Conservation (phyloP, 2,113 vertebrate species). For the Pedetes capensis region DNA sequence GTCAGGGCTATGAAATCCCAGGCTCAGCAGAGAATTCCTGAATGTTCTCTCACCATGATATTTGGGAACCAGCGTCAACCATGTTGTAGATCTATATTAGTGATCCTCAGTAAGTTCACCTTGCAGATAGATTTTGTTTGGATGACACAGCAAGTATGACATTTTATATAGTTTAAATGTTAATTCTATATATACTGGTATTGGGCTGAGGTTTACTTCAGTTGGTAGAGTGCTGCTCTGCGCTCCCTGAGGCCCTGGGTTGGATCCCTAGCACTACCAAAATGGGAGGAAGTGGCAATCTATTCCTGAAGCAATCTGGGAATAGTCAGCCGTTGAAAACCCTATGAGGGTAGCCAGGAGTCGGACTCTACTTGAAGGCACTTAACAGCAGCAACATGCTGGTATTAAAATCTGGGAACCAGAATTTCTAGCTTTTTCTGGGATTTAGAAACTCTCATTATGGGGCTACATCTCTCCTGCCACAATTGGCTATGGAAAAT, state of each 20-base stretch:
- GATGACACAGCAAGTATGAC: background rate
- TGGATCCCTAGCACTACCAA: too few species aligned
- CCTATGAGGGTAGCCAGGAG: too few species aligned
- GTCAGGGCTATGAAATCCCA: background rate
- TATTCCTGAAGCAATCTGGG: too few species aligned
- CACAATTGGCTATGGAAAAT: background rate
- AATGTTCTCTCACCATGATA: fast-evolving
- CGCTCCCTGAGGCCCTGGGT: too few species aligned
- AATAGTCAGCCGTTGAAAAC: too few species aligned
- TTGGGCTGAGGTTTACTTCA: too few species aligned
- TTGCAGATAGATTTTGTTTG: background rate
- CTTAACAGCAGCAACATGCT: too few species aligned
- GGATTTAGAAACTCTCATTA: background rate
- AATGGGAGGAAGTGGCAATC: too few species aligned
- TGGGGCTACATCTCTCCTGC: background rate
- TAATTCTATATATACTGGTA: too few species aligned
- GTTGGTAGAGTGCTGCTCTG: too few species aligned
- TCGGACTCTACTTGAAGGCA: too few species aligned
- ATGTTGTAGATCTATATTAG: background rate
- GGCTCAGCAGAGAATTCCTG: background rate
- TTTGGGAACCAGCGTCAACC: background rate
- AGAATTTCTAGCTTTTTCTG: background rate
- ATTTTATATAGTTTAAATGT: background rate
- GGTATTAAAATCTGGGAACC: too few species aligned
- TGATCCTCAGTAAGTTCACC: background rate